phyloP scores from a whole-genome alignment of 2,797 vertebrate species.

The Diglossa cyanea region DNA sequence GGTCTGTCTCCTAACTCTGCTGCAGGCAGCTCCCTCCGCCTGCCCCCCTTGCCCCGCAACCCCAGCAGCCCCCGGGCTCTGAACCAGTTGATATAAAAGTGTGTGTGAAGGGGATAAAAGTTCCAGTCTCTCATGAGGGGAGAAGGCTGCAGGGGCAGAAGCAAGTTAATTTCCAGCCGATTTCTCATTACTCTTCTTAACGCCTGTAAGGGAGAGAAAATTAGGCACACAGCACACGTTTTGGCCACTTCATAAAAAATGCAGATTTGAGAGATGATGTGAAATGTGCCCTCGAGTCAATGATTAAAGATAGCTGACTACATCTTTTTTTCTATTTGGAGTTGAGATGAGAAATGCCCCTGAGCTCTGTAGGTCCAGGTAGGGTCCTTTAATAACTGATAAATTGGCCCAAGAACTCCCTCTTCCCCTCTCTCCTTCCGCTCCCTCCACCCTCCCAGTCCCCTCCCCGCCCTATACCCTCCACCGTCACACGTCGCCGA shows the following conservation, averaged over 20 bases:
- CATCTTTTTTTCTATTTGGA: slow-evolving; percentile 54
- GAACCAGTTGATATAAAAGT: slow-evolving; percentile 23
- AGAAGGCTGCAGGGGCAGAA: slow-evolving; percentile 51
- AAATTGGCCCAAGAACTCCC: slow-evolving; percentile 55
- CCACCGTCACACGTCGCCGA: not conserved
- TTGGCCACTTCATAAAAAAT: slow-evolving; percentile 85
- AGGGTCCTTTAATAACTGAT: slow-evolving; percentile 39
- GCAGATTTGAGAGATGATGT: slow-evolving; percentile 85
- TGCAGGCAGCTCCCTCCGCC: not conserved
- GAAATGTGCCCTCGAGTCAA: slow-evolving; percentile 85
- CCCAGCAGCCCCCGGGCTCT: not conserved
- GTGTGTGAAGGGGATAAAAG: not conserved
- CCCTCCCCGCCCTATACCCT: not conserved
- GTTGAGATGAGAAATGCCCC: slow-evolving; percentile 65
- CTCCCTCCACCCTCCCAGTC: not conserved
- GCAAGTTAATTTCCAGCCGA: slow-evolving; percentile 65
- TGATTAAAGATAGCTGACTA: slow-evolving; percentile 83
- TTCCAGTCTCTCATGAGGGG: slow-evolving; percentile 6
- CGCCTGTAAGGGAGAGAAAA: slow-evolving; percentile 69
- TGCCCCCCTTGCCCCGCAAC: not conserved
- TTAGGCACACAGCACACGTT: slow-evolving; percentile 76
- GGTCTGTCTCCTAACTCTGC: not conserved
- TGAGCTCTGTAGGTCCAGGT: slow-evolving; percentile 7
- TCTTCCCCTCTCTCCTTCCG: not conserved
- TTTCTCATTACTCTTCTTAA: slow-evolving; percentile 69